Conservation (phyloP, 2,888 invertebrate species). For the Troglohyphantes excavatus region DNA sequence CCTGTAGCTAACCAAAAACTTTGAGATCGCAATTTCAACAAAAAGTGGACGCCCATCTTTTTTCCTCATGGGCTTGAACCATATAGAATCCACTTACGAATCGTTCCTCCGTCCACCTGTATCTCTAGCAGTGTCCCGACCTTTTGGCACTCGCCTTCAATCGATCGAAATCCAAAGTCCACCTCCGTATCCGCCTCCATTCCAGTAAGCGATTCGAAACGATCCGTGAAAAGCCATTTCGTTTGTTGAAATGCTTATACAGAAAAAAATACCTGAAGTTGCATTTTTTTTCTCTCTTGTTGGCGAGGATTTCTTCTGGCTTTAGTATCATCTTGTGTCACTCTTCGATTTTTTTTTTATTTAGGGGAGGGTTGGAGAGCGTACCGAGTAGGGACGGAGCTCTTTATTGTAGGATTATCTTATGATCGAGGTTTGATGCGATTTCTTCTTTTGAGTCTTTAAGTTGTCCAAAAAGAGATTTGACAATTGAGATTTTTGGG, state of each 20-base stretch:
- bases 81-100: too few species aligned
- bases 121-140: neutral
- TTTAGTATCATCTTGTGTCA: conserved; percentile 4
- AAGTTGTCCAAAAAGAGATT: neutral
- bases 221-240: conserved; percentile 39
- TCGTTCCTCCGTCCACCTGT: too few species aligned
- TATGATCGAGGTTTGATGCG: neutral
- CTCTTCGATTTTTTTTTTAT: too few species aligned
- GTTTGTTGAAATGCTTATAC: neutral
- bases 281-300: neutral
- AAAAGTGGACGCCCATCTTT: too few species aligned
- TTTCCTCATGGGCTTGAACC: too few species aligned
- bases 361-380: too few species aligned
- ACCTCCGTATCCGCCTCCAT: neutral
- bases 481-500: too few species aligned
- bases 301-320: neutral
- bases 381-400: neutral
- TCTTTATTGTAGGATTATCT: neutral
- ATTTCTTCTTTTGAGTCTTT: neutral
- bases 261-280: neutral
- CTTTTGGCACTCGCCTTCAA: conserved; percentile 26
- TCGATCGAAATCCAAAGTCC: neutral
- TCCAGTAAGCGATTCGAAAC: conserved; percentile 13
- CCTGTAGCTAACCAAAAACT: too few species aligned
- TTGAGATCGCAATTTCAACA: too few species aligned